Percentiles rank a stretch among this genome's conserved stretches.
These are phyloP conservation scores for Dyspetes luteomarginatus DNA, from an alignment of 2,888 invertebrate species.

Conservation along the genomic window DNA sequence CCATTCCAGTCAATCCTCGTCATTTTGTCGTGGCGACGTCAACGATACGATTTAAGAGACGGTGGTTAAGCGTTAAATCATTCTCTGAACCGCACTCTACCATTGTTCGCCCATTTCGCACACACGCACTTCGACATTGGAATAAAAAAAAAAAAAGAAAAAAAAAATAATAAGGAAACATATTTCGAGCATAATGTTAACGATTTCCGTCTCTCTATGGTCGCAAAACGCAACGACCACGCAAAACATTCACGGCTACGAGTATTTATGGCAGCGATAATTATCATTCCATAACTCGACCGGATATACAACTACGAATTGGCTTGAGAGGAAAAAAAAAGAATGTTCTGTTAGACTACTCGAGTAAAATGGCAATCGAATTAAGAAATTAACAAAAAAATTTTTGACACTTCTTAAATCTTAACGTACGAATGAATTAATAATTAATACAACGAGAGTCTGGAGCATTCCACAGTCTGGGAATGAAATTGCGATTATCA, in stretches of 20 bases:
- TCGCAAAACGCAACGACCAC: constrained; percentile 32
- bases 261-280: constrained; percentile 33
- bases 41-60: neutral
- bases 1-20: neutral
- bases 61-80: constrained; percentile 28
- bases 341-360: constrained; percentile 3
- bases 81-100: constrained; percentile 26
- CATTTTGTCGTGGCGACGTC: constrained; percentile 18
- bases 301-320: neutral
- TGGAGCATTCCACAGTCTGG: constrained; percentile 30
- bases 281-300: constrained; percentile 43
- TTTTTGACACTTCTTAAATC: neutral
- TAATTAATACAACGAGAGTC: constrained; percentile 27
- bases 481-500: constrained; percentile 25
- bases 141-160: neutral
- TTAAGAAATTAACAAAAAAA: neutral
- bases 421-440: neutral
- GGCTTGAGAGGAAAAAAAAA: neutral
- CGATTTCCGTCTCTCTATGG: constrained; percentile 17
- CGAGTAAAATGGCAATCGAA: neutral
- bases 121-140: neutral
- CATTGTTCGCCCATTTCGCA: neutral
- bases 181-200: constrained; percentile 26
- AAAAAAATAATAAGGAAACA: constrained; percentile 15
- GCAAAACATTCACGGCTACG: neutral